Evolutionary conservation across 2,888 invertebrate species (phyloP), one percentile per base, ranked within the genome.

Genomic region (Synergus umbraculus): DNA sequence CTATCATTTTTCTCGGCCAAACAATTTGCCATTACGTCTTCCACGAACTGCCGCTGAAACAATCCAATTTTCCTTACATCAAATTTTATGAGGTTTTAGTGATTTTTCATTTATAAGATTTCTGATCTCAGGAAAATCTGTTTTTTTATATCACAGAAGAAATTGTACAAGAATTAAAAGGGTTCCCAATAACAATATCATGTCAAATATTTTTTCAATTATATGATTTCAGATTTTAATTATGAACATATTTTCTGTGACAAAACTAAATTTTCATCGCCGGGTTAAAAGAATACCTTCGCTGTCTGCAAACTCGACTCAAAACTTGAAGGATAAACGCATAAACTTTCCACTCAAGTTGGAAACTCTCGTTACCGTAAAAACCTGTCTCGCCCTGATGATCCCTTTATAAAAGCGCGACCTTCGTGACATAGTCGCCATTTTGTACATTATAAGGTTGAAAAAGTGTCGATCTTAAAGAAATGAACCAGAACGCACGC

Each of bases 21-120:
- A 73, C 73, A 54, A 54, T 54, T 54, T 73, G 37, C 49, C 9
- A 54, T 73, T 73, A 29, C 15, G 37, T 64, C 64, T 7, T 64
- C 64, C 37, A 41, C 63, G 60, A 69, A 44, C 66, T 77, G 79
- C 78, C 76, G 41, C 54, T 44, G 78, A 78, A 83, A 83, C 83
- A 83, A 84, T 84, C 78, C 81, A 82, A 84, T 84, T 84, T 84
- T 79, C 81, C 79, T 82, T 83, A 79, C 81, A 83, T 83, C 83
- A 81, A 79, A 81, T 82, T 83, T 84, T 82, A 84, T 79, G 79
- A 83, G 77, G 82, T 77, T 81, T 81, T 37, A 73, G 29, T 63
- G 63, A 60, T 18, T 44, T 49, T 49, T 29, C 64, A 58, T 78
- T 29, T 37, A 10, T 63, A 64, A 54, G 66, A 43, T 77, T 63